Percentiles rank a stretch among this genome's conserved stretches.
Evolutionary conservation across 2,888 invertebrate genomes (phyloP).

Genomic region (Hydraecia micacea): DNA sequence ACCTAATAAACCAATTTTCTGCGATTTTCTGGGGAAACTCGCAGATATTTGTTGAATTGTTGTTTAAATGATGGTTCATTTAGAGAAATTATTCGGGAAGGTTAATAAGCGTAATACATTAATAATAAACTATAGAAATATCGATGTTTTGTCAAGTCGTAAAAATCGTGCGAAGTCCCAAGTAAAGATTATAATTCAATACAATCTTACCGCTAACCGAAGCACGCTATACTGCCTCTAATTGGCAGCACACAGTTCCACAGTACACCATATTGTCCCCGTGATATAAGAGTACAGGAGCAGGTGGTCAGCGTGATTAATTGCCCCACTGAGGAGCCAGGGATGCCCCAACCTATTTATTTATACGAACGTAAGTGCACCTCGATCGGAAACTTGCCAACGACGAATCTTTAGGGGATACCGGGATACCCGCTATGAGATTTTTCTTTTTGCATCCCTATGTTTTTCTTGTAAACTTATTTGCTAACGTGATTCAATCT

Average conservation of each 20-base stretch:
- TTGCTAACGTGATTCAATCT: conserved; percentile 64
- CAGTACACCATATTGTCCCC: conserved; percentile 63
- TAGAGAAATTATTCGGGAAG: not conserved
- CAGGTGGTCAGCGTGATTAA: conserved; percentile 86
- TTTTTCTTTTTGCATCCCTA: conserved; percentile 67
- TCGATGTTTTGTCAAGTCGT: not conserved
- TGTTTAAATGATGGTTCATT: too few species aligned
- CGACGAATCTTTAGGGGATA: conserved; percentile 71
- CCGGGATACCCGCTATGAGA: conserved; percentile 60
- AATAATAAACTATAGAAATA: not conserved
- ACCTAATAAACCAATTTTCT: too few species aligned
- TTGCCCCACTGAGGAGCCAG: conserved; percentile 78
- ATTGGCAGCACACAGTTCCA: conserved; percentile 64
- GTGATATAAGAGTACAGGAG: conserved; percentile 78
- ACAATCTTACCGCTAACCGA: conserved; percentile 1
- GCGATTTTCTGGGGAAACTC: too few species aligned
- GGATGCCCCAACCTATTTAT: conserved; percentile 80
- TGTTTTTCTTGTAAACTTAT: conserved; percentile 64
- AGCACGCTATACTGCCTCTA: conserved; percentile 56
- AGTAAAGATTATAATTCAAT: conserved; percentile 12
- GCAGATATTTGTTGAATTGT: too few species aligned
- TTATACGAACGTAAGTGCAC: conserved; percentile 75
- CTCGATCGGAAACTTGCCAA: conserved; percentile 73
- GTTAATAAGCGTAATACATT: not conserved
- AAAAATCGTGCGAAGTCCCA: not conserved